A percentile compares a stretch with the other conserved stretches of the same genome.
Conservation (phyloP, 2,113 vertebrate genomes). For the Myocastor coypus region DNA sequence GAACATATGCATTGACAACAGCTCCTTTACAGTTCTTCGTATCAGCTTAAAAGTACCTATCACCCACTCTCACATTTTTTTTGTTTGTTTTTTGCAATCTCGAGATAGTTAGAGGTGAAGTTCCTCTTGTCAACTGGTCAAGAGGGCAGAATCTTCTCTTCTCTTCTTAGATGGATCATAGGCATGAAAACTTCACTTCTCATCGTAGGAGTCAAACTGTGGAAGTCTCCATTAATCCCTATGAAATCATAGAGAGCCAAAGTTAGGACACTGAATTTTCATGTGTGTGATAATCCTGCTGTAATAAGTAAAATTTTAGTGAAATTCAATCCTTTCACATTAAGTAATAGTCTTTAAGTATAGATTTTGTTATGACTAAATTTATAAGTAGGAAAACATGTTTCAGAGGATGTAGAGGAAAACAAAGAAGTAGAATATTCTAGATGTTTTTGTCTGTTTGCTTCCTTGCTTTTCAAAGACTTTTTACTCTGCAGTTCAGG, state of each 20-base stretch:
- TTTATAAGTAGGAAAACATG: background rate
- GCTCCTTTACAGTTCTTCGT: background rate
- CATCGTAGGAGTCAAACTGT: background rate
- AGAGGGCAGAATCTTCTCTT: background rate
- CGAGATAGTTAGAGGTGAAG: background rate
- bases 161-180: background rate
- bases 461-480: background rate
- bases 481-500: background rate
- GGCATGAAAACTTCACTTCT: background rate
- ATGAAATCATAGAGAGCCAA: background rate
- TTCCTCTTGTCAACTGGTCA: background rate
- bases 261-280: background rate
- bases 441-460: background rate
- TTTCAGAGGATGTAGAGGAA: background rate
- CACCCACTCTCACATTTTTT: rapidly evolving
- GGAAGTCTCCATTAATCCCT: background rate
- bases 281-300: background rate
- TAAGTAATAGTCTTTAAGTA: background rate
- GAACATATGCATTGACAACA: background rate
- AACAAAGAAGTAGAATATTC: background rate
- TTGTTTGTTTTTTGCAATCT: background rate
- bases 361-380: background rate
- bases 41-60: background rate
- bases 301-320: background rate
- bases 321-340: background rate